A percentile compares a stretch with the other conserved stretches of the same genome.
phyloP scores from a whole-genome alignment of 2,888 invertebrate genomes.

The Lasioglossum villosulum region DNA sequence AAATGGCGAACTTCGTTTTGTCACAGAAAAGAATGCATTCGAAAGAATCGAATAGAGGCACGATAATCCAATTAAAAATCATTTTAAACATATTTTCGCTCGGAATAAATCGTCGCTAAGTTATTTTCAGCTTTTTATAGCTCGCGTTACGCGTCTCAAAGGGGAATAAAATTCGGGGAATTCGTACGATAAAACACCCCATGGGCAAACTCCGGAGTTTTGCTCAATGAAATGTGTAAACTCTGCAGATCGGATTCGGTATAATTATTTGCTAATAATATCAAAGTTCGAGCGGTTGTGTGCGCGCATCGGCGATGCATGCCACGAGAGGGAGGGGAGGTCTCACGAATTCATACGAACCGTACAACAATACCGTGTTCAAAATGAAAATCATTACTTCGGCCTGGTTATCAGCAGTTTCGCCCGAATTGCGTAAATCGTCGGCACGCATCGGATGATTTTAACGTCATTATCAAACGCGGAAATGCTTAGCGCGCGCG shows the following conservation, averaged over 20 bases:
- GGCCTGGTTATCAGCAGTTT: slow-evolving; percentile 47
- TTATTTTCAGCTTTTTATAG: background rate
- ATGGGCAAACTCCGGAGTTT: background rate
- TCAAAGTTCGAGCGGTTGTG: slow-evolving; percentile 4
- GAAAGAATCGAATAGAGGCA: background rate
- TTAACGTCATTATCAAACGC: slow-evolving; percentile 57
- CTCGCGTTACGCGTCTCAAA: background rate
- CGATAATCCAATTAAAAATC: background rate
- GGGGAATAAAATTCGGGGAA: background rate
- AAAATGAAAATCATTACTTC: slow-evolving; percentile 47
- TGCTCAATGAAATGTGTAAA: slow-evolving; percentile 27
- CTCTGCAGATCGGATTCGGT: slow-evolving; percentile 35
- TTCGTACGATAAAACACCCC: background rate
- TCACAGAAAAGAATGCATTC: fast-evolving
- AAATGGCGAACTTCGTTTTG: background rate
- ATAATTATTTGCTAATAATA: slow-evolving; percentile 43
- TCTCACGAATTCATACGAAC: background rate
- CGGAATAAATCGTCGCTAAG: background rate
- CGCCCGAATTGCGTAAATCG: slow-evolving; percentile 61
- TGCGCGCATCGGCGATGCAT: background rate
- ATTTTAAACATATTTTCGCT: background rate
- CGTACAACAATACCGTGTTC: slow-evolving; percentile 35
- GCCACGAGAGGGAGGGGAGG: too few species aligned
- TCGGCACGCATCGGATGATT: slow-evolving; percentile 50
- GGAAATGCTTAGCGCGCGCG: slow-evolving; percentile 53